Percentiles rank a stretch among this genome's conserved stretches.
Conservation (phyloP, 2,797 vertebrate species). For the Sebastes nivosus region DNA sequence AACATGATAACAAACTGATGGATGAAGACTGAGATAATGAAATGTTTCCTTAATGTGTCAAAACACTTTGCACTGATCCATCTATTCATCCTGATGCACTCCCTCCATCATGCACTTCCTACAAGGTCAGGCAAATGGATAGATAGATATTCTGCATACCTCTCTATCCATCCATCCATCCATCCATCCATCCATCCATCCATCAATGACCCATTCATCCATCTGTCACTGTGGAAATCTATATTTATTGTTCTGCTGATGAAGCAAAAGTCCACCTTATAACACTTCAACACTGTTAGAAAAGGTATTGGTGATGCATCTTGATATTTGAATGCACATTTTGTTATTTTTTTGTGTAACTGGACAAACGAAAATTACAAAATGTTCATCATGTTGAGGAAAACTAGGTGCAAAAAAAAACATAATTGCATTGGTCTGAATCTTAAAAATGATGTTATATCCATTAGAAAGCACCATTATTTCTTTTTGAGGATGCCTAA, state of each 20-base stretch:
- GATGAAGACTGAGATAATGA: constrained; percentile 19
- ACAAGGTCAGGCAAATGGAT: background rate
- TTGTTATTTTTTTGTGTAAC: background rate
- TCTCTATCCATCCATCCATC: background rate
- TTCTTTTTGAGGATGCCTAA: background rate
- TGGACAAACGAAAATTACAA: background rate
- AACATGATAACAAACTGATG: constrained; percentile 25
- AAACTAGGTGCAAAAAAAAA: background rate
- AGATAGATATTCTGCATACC: background rate
- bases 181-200: background rate
- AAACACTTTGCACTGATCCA: constrained; percentile 18
- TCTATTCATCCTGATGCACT: background rate
- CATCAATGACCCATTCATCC: background rate
- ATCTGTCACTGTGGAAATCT: background rate
- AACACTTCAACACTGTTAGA: background rate
- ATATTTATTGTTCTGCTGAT: background rate
- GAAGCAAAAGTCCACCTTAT: background rate
- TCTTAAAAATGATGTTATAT: background rate
- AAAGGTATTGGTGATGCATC: background rate
- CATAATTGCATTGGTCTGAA: background rate
- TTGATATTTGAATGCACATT: background rate
- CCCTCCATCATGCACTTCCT: background rate
- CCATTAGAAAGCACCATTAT: background rate
- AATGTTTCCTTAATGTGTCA: constrained; percentile 15
- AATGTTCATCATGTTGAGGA: background rate